Percentiles rank a stretch among this genome's conserved stretches.
Conservation (phyloP, 2,113 vertebrate genomes). For the Lepus europaeus region DNA sequence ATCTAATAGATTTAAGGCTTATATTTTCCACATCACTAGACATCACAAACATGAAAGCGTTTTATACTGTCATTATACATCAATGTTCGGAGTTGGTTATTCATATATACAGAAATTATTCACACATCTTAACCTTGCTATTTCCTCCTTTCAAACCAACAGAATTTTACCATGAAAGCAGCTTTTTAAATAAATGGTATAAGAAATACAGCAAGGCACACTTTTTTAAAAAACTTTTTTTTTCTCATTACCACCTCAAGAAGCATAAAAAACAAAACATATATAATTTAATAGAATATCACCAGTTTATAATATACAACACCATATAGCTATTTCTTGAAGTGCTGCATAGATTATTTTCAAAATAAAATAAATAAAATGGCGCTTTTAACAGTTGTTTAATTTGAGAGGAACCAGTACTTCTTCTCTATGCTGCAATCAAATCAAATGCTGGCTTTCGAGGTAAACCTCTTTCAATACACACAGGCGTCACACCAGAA, state of each 20-base stretch:
- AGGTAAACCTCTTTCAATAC: constrained; percentile 85
- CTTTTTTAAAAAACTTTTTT: constrained; percentile 90
- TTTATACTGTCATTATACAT: constrained; percentile 94
- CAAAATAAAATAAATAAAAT: constrained; percentile 87
- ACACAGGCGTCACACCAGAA: constrained; percentile 81
- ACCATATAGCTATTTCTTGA: constrained; percentile 90
- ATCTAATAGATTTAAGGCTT: constrained; percentile 94
- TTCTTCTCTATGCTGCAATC: constrained; percentile 83
- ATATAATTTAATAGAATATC: constrained; percentile 89
- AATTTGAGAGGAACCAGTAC: constrained; percentile 83
- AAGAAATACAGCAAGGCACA: constrained; percentile 99
- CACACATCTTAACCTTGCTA: constrained; percentile 92
- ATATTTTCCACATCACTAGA: constrained; percentile 95
- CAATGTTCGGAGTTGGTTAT: constrained; percentile 92
- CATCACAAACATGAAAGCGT: constrained; percentile 95
- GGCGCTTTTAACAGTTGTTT: constrained; percentile 81
- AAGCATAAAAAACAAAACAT: constrained; percentile 90
- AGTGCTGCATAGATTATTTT: constrained; percentile 95
- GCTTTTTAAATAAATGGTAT: constrained; percentile 93
- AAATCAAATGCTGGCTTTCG: constrained; percentile 83
- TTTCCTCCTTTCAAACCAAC: constrained; percentile 88
- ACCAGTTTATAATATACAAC: constrained; percentile 91
- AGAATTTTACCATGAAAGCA: constrained; percentile 91
- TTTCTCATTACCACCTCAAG: constrained; percentile 89
- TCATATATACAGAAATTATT: constrained; percentile 96